Percentiles rank a stretch among this genome's conserved stretches.
Conservation (phyloP, 2,113 vertebrate species). For the Antechinus flavipes region DNA sequence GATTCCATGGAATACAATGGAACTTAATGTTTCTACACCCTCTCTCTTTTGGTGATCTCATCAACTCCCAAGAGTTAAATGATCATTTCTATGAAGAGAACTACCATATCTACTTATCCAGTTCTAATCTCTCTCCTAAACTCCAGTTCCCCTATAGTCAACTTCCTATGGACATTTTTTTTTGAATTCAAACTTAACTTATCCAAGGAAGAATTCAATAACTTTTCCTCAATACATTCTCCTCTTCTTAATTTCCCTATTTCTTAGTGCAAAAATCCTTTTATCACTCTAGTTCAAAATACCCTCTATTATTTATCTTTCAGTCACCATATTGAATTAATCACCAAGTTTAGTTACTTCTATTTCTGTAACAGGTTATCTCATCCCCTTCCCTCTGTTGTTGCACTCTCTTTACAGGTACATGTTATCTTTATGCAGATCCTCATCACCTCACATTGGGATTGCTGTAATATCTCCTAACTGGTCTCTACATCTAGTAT, state of each 20-base stretch:
- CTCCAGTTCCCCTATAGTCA: neutral
- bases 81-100: neutral
- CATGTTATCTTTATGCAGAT: neutral
- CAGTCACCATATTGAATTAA: neutral
- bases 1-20: neutral
- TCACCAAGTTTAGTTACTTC: neutral
- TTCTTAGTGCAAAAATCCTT: neutral
- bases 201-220: neutral
- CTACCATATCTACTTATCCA: neutral
- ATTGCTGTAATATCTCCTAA: neutral
- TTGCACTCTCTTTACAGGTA: neutral
- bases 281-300: neutral
- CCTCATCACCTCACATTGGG: neutral
- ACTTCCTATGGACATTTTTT: neutral
- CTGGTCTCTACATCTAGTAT: neutral
- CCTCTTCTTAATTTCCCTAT: neutral
- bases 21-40: neutral
- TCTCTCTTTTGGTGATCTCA: neutral
- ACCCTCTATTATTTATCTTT: neutral
- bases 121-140: neutral
- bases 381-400: neutral
- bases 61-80: neutral
- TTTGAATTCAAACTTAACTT: neutral
- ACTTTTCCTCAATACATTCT: neutral
- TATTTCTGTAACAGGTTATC: neutral